A percentile compares a stretch with the other conserved stretches of the same genome.
Conservation (phyloP, 2,797 vertebrate species). For the Oophaga sylvatica region DNA sequence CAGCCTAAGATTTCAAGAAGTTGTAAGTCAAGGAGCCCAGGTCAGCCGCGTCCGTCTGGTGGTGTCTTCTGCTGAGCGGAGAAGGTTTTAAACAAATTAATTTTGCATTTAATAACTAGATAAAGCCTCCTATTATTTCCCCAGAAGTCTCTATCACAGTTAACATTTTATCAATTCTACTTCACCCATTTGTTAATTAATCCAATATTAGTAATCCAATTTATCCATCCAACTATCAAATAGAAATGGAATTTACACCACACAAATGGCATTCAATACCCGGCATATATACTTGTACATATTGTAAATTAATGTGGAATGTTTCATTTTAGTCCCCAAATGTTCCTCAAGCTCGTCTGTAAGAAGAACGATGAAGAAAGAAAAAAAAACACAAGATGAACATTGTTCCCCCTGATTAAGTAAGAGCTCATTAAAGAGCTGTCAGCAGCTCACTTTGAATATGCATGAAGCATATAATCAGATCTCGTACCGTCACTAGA, state of each 20-base stretch:
- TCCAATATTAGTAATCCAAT: conserved; percentile 99
- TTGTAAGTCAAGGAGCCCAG: background rate
- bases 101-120: conserved; percentile 96
- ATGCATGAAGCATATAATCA: conserved; percentile 97
- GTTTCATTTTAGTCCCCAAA: conserved; percentile 80
- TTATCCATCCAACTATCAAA: conserved; percentile 96
- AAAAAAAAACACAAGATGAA: conserved; percentile 91
- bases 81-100: conserved; percentile 88
- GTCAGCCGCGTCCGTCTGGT: conserved; percentile 71
- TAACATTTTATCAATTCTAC: conserved; percentile 90
- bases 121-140: conserved; percentile 88
- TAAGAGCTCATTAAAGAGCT: conserved; percentile 98
- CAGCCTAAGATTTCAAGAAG: background rate
- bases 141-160: conserved; percentile 86
- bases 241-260: conserved; percentile 87
- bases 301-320: conserved; percentile 76
- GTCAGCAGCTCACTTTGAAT: conserved; percentile 92
- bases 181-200: conserved; percentile 95
- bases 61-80: background rate
- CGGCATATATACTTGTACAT: conserved; percentile 74
- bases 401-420: conserved; percentile 97
- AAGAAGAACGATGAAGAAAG: conserved; percentile 69
- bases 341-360: conserved; percentile 83
- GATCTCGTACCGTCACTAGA: conserved; percentile 88
- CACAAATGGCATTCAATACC: conserved; percentile 78